Conservation (phyloP, 2,113 vertebrate species). For the Hyaena hyaena region DNA sequence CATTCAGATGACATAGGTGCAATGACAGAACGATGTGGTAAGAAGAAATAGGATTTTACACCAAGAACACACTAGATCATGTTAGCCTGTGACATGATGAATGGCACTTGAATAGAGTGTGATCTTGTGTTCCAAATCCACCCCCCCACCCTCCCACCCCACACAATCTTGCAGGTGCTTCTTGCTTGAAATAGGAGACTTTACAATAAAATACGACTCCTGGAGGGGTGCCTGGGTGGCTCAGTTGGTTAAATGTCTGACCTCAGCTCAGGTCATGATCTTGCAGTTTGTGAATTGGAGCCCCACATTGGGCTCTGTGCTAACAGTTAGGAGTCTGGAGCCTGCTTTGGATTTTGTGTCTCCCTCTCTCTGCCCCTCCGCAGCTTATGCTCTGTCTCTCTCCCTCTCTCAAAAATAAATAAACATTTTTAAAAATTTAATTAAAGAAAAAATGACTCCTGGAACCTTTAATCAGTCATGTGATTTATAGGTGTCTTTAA, state of each 20-base stretch:
- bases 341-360: too few species aligned
- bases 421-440: too few species aligned
- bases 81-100: background rate
- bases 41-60: background rate
- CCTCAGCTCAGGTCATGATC: too few species aligned
- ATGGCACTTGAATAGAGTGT: background rate
- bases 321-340: too few species aligned
- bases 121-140: background rate
- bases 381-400: too few species aligned
- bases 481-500: background rate
- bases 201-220: slow-evolving; percentile 7
- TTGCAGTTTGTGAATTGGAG: too few species aligned
- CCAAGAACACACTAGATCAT: background rate
- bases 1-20: background rate
- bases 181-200: background rate
- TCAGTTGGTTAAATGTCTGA: too few species aligned
- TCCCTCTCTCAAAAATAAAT: too few species aligned
- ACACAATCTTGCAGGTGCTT: background rate
- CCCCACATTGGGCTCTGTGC: too few species aligned
- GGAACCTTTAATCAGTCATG: background rate
- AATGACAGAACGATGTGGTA: background rate
- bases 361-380: too few species aligned
- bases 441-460: background rate
- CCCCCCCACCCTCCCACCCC: too few species aligned
- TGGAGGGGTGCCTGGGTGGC: background rate